phyloP scores from a whole-genome alignment of 2,797 vertebrate genomes.

The Parambassis ranga region DNA sequence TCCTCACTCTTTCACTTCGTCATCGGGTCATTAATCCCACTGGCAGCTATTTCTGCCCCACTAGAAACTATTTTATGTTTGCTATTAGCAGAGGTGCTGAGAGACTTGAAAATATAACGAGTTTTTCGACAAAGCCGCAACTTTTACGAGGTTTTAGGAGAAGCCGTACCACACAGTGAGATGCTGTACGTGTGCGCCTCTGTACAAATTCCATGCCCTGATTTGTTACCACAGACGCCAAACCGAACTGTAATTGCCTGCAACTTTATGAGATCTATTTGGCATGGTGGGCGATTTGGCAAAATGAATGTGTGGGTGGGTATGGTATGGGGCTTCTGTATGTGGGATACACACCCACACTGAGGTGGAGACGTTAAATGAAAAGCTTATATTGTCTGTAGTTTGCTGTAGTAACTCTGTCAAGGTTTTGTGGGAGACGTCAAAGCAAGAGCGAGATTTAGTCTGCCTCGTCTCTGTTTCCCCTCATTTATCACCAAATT shows the following conservation, averaged over 20 bases:
- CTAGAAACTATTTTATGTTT: constrained; percentile 49
- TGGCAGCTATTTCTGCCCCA: constrained; percentile 7
- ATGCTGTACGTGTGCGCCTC: constrained; percentile 7
- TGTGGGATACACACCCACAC: constrained; percentile 1
- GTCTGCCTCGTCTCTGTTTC: constrained; percentile 35
- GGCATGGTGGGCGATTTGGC: constrained; percentile 43
- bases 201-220: constrained; percentile 50
- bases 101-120: constrained; percentile 54
- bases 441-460: constrained; percentile 26
- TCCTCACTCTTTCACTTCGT: constrained; percentile 1
- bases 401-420: constrained; percentile 20
- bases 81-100: constrained; percentile 65
- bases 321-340: constrained; percentile 4
- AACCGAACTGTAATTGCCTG: constrained; percentile 62
- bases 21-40: constrained; percentile 7
- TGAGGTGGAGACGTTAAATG: constrained; percentile 18
- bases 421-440: constrained; percentile 43
- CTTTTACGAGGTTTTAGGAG: constrained; percentile 56
- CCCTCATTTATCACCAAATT: constrained; percentile 53
- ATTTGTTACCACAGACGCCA: constrained; percentile 64
- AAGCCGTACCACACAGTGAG: constrained; percentile 66
- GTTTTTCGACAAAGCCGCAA: constrained; percentile 61
- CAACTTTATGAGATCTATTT: constrained; percentile 69
- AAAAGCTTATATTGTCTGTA: constrained; percentile 29
- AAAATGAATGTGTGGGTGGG: constrained; percentile 20